Conservation (phyloP, 2,113 vertebrate genomes). For the Craseonycteris thonglongyai region DNA sequence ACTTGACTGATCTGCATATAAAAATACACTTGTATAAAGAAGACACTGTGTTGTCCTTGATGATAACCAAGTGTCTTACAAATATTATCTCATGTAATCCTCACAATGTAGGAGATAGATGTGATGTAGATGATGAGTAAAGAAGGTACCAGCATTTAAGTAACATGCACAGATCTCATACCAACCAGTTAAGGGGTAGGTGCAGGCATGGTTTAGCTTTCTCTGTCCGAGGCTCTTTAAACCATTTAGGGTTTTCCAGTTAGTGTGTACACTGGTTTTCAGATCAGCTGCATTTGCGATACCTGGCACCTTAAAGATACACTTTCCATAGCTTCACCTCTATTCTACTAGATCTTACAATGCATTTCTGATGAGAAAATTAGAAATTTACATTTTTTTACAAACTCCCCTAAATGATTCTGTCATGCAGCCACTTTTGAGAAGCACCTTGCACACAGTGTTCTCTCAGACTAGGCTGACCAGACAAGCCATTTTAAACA, state of each 20-base stretch:
- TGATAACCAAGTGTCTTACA: not conserved
- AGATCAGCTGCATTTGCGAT: not conserved
- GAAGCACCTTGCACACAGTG: not conserved
- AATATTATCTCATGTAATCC: not conserved
- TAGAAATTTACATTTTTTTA: not conserved
- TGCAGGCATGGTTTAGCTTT: not conserved
- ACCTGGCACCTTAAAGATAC: not conserved
- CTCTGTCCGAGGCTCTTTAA: not conserved
- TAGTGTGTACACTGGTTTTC: not conserved
- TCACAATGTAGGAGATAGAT: not conserved
- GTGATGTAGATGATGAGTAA: not conserved
- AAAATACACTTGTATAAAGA: conserved; percentile 7
- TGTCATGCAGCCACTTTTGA: not conserved
- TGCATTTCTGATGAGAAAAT: not conserved
- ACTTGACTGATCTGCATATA: not conserved
- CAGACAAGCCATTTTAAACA: no score
- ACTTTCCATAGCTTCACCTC: not conserved
- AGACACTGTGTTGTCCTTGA: not conserved
- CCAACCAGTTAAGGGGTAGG: not conserved
- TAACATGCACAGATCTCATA: not conserved
- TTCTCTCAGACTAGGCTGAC: no score
- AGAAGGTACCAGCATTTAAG: not conserved
- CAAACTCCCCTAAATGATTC: not conserved
- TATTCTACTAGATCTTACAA: not conserved
- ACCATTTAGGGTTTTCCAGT: not conserved